These are phyloP conservation scores for Okamejei kenojei DNA, from an alignment of 2,797 vertebrate genomes.

Conservation along the genomic window DNA sequence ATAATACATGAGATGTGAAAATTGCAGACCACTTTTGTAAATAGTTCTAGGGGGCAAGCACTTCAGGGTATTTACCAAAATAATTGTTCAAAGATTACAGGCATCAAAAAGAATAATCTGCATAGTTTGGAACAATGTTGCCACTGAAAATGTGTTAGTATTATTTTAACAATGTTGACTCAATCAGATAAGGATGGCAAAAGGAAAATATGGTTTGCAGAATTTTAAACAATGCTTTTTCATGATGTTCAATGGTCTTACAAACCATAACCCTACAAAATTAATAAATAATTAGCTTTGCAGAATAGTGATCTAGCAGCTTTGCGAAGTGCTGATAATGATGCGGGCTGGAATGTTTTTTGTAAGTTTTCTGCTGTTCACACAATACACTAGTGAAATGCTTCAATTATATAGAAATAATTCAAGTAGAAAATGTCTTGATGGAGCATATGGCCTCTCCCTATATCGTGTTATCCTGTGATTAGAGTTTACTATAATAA, in stretches of 20 bases:
- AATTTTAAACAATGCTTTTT: neutral
- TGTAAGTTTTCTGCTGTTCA: neutral
- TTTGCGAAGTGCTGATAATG: neutral
- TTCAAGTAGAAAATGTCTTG: neutral
- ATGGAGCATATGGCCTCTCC: neutral
- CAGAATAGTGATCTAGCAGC: neutral
- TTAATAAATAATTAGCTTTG: neutral
- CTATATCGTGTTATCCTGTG: neutral
- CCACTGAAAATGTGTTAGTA: neutral
- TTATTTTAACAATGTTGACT: neutral
- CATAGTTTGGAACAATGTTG: neutral
- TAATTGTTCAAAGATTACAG: neutral
- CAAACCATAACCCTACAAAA: neutral
- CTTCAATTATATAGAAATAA: neutral
- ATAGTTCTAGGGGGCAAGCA: neutral
- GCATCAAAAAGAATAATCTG: neutral
- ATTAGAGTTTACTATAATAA: neutral
- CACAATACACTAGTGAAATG: neutral
- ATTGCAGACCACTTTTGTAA: neutral
- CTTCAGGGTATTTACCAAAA: neutral
- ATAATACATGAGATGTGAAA: neutral
- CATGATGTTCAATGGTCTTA: neutral
- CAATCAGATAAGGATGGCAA: neutral
- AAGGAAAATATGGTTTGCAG: neutral
- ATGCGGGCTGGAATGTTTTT: neutral